Evolutionary conservation across 2,888 invertebrate species (phyloP).

Genomic region (Seira musarum): DNA sequence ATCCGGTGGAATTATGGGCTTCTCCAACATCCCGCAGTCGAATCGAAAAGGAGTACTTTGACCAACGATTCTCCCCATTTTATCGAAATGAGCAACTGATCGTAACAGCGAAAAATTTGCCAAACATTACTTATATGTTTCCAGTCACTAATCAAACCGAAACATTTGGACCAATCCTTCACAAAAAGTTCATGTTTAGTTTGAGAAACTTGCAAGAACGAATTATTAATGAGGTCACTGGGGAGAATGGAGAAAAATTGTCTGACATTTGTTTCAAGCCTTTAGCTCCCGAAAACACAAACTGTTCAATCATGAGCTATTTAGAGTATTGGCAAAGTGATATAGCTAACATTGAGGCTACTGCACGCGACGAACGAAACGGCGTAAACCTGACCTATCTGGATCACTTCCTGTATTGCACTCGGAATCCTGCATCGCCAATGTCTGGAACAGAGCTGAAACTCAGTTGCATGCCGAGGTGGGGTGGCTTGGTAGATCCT

Average conservation of each 20-base stretch:
- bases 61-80: slow-evolving; percentile 94
- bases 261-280: slow-evolving; percentile 95
- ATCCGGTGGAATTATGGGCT: slow-evolving; percentile 98
- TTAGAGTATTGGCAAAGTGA: slow-evolving; percentile 94
- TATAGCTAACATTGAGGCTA: slow-evolving; percentile 74
- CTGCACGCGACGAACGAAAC: neutral
- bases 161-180: slow-evolving; percentile 90
- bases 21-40: slow-evolving; percentile 89
- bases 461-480: slow-evolving; percentile 83
- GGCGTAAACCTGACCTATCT: slow-evolving; percentile 76
- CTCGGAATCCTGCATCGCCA: slow-evolving; percentile 72
- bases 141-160: slow-evolving; percentile 71
- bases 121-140: slow-evolving; percentile 23
- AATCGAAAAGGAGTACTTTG: slow-evolving; percentile 90
- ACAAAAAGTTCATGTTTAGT: slow-evolving; percentile 83
- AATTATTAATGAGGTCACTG: slow-evolving; percentile 74
- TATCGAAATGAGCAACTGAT: slow-evolving; percentile 95
- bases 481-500: slow-evolving; percentile 94
- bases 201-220: slow-evolving; percentile 82
- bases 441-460: slow-evolving; percentile 68
- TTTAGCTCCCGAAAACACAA: slow-evolving; percentile 79
- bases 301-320: slow-evolving; percentile 91
- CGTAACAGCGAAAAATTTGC: slow-evolving; percentile 24
- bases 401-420: slow-evolving; percentile 83
- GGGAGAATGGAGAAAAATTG: slow-evolving; percentile 72